Evolutionary conservation across 2,113 vertebrate genomes (phyloP).

Genomic region (Procavia capensis): DNA sequence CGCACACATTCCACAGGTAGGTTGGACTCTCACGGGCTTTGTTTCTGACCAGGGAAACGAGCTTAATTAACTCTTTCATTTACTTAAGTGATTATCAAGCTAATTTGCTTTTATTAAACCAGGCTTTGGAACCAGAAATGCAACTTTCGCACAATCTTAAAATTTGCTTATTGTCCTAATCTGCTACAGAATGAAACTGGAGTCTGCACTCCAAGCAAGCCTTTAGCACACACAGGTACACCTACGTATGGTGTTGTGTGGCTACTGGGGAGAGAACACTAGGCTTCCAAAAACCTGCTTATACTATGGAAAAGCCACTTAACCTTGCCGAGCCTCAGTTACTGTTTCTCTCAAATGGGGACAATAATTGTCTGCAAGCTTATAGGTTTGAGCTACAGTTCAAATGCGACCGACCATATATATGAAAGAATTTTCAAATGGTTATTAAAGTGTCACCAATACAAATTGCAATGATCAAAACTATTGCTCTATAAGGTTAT

Average conservation of each 20-base stretch:
- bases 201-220: neutral
- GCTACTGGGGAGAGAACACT: neutral
- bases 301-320: neutral
- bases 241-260: neutral
- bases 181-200: neutral
- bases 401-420: neutral
- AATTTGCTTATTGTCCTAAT: slow-evolving; percentile 57
- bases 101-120: slow-evolving; percentile 76
- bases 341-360: neutral
- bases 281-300: neutral
- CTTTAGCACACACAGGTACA: neutral
- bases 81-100: slow-evolving; percentile 74
- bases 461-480: neutral
- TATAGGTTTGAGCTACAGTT: neutral
- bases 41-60: slow-evolving; percentile 58
- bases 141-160: slow-evolving; percentile 67
- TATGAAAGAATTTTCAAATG: neutral
- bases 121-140: slow-evolving; percentile 69
- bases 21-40: slow-evolving; percentile 64
- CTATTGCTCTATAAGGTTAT: neutral
- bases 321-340: neutral
- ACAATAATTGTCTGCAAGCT: neutral
- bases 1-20: slow-evolving; percentile 62
- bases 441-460: neutral
- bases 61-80: slow-evolving; percentile 78